These are phyloP conservation scores for Parotocinclus haroldoi DNA, from an alignment of 2,797 vertebrate genomes.

Conservation along the genomic window DNA sequence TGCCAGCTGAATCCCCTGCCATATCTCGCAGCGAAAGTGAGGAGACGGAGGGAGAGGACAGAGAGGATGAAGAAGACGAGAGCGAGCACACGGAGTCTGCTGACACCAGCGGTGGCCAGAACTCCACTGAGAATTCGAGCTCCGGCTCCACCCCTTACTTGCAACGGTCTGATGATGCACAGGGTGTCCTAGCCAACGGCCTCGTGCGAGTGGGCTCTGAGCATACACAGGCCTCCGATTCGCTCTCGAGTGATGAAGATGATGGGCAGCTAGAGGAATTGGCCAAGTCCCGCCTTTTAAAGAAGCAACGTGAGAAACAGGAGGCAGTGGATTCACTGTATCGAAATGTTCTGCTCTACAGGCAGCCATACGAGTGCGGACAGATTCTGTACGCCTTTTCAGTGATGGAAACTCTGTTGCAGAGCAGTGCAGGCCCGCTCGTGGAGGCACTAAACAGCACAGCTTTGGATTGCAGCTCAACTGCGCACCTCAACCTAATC, in stretches of 20 bases:
- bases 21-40: constrained; percentile 59
- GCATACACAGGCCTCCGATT: constrained; percentile 90
- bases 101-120: constrained; percentile 80
- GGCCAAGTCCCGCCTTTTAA: constrained; percentile 72
- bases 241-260: constrained; percentile 91
- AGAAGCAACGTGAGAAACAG: constrained; percentile 80
- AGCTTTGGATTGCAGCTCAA: constrained; percentile 88
- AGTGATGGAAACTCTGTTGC: constrained; percentile 86
- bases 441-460: constrained; percentile 83
- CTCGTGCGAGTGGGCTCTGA: constrained; percentile 81
- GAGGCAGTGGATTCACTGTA: constrained; percentile 85
- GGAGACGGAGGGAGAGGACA: constrained; percentile 53
- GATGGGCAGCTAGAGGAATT: constrained; percentile 88
- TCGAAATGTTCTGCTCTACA: constrained; percentile 85
- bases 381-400: constrained; percentile 86
- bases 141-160: constrained; percentile 77
- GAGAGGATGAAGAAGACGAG: constrained; percentile 57
- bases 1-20: constrained; percentile 39
- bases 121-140: constrained; percentile 85
- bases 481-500: constrained; percentile 88
- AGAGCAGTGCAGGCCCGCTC: constrained; percentile 82
- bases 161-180: constrained; percentile 54
- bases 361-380: constrained; percentile 81
- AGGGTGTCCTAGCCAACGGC: constrained; percentile 48
- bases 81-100: constrained; percentile 93